Evolutionary conservation across 2,113 vertebrate species (phyloP).

Genomic region (Chlorodrepanis virens): DNA sequence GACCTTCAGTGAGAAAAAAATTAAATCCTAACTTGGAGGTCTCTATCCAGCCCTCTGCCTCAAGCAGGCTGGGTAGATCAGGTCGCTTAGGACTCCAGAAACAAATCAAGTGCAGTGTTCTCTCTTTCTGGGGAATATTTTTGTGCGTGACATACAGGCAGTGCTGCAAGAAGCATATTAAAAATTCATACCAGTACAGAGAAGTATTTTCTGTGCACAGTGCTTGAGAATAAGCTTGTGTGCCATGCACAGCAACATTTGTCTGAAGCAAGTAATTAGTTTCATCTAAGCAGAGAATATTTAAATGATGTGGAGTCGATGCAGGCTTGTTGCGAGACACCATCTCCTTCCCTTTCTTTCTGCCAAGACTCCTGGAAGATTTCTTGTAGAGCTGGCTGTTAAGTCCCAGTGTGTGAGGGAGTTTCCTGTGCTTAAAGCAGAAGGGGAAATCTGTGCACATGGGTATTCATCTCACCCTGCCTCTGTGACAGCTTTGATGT

Average conservation of each 20-base stretch:
- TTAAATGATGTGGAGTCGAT: neutral
- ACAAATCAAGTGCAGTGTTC: neutral
- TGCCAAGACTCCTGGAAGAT: neutral
- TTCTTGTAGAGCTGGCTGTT: neutral
- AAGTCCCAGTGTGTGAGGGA: neutral
- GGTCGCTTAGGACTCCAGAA: neutral
- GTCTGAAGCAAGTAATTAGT: neutral
- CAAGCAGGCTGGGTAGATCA: neutral
- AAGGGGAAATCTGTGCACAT: neutral
- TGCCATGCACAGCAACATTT: neutral
- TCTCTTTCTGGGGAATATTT: neutral
- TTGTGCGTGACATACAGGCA: neutral
- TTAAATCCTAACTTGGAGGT: neutral
- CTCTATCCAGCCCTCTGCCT: neutral
- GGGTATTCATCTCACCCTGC: neutral
- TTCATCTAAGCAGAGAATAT: neutral
- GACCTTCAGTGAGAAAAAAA: neutral
- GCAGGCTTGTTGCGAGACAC: neutral
- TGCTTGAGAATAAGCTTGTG: neutral
- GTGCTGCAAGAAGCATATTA: neutral
- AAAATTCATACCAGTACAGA: conserved; percentile 35
- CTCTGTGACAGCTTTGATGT: neutral
- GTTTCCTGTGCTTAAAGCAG: neutral
- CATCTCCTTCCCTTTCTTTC: neutral
- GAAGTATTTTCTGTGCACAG: neutral